A percentile compares a stretch with the other conserved stretches of the same genome.
phyloP scores from a whole-genome alignment of 2,888 invertebrate species.

The Neoitamus cyanurus region DNA sequence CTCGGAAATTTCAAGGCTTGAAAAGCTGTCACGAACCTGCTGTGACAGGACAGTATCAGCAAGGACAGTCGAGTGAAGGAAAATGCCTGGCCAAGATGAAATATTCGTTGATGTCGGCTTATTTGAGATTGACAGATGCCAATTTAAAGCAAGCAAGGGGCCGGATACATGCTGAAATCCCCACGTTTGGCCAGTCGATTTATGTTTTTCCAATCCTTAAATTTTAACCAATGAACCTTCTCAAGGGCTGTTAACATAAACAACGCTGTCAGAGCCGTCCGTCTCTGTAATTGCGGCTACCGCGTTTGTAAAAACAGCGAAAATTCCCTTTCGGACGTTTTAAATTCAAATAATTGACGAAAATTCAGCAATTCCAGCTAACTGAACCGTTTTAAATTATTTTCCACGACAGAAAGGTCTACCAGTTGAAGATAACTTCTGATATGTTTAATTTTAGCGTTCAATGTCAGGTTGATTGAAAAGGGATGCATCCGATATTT shows the following conservation, averaged over 20 bases:
- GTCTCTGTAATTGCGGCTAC: background rate
- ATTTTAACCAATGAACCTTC: background rate
- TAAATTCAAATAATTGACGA: background rate
- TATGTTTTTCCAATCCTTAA: conserved; percentile 27
- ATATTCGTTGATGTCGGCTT: conserved; percentile 40
- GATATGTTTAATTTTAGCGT: no score
- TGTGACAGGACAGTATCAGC: conserved; percentile 35
- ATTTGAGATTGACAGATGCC: conserved; percentile 45
- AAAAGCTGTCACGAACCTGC: conserved; percentile 18
- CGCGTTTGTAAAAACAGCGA: background rate
- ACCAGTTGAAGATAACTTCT: no score
- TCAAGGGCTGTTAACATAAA: background rate
- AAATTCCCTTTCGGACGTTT: background rate
- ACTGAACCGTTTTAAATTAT: background rate
- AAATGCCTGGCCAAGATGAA: conserved; percentile 36
- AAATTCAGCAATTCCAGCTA: background rate
- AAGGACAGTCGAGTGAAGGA: conserved; percentile 41
- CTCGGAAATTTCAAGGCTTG: conserved; percentile 37
- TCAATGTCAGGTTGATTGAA: no score
- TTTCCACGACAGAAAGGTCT: no score
- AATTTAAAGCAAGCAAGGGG: conserved; percentile 39
- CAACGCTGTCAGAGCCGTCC: background rate
- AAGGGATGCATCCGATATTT: no score
- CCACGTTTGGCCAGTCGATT: conserved; percentile 28
- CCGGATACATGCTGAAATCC: conserved; percentile 23